Evolutionary conservation across 2,113 vertebrate species (phyloP).

Genomic region (Pomatorhinus ruficollis): DNA sequence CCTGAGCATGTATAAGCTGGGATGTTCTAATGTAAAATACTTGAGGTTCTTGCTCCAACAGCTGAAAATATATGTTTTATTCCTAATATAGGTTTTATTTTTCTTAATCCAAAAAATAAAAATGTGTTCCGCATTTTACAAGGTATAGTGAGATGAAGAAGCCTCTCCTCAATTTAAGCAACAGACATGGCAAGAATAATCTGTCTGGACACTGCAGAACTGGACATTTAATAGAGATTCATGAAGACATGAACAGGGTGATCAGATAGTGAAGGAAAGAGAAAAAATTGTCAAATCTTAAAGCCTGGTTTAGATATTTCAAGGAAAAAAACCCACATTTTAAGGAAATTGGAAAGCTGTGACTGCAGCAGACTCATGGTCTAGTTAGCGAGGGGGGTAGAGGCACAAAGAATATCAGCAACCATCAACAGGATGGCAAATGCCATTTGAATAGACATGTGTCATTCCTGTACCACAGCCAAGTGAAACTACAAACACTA

Average conservation of each 20-base stretch:
- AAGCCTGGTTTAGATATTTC: not conserved
- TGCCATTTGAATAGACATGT: constrained; percentile 45
- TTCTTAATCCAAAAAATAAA: not conserved
- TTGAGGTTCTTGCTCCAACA: not conserved
- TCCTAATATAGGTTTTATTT: not conserved
- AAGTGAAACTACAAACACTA: constrained; percentile 62
- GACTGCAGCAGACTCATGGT: not conserved
- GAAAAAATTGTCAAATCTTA: not conserved
- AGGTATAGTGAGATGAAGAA: not conserved
- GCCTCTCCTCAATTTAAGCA: not conserved
- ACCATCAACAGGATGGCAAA: constrained; percentile 31
- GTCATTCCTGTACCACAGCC: constrained; percentile 59
- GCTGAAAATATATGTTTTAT: not conserved
- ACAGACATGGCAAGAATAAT: not conserved
- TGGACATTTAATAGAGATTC: not conserved
- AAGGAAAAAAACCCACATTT: not conserved
- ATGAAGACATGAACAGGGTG: not conserved
- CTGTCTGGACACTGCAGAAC: not conserved
- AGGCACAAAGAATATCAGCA: not conserved
- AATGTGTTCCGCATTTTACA: not conserved
- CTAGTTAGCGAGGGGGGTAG: not conserved
- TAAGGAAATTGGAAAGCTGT: not conserved
- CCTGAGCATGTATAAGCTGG: not conserved
- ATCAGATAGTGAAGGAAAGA: not conserved
- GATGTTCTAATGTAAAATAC: not conserved